Conservation (phyloP, 2,888 invertebrate genomes). For the Serripes groenlandicus region DNA sequence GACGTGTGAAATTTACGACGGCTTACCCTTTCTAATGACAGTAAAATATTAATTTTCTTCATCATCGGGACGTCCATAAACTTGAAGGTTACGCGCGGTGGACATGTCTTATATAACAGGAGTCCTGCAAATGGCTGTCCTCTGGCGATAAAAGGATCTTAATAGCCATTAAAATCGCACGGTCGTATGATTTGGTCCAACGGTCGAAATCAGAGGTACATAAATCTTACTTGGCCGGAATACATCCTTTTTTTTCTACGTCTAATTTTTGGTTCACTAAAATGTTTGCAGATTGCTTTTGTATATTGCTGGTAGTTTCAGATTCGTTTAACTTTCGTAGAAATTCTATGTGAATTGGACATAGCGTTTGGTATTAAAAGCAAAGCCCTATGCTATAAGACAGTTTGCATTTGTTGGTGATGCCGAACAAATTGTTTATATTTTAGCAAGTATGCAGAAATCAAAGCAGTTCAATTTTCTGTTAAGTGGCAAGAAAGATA, state of each 20-base stretch:
- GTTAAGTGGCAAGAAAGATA: too few relatives aligned
- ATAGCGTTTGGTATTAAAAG: too few relatives aligned
- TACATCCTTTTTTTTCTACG: neutral
- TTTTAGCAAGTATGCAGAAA: too few relatives aligned
- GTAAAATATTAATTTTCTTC: conserved; percentile 65
- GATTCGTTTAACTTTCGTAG: neutral
- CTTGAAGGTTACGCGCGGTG: conserved; percentile 46
- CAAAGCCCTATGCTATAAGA: too few relatives aligned
- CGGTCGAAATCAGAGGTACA: conserved; percentile 46
- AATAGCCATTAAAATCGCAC: conserved; percentile 68
- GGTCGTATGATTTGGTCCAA: conserved; percentile 47
- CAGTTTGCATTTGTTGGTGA: too few relatives aligned
- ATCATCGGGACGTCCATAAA: conserved; percentile 52
- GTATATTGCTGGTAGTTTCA: neutral
- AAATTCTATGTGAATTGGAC: neutral
- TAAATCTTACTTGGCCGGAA: conserved; percentile 38
- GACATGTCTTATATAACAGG: conserved; percentile 62
- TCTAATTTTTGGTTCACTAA: neutral
- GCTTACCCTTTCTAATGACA: conserved; percentile 56
- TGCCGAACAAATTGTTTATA: too few relatives aligned
- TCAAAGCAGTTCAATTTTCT: too few relatives aligned
- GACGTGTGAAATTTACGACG: conserved; percentile 57
- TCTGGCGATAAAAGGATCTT: conserved; percentile 52
- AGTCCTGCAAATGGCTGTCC: conserved; percentile 52
- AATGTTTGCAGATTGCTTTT: neutral